Evolutionary conservation across 1,140 invertebrate genomes (phyloP), one percentile per base, ranked within the genome.

Genomic region (Parasteatoda tepidariorum): DNA sequence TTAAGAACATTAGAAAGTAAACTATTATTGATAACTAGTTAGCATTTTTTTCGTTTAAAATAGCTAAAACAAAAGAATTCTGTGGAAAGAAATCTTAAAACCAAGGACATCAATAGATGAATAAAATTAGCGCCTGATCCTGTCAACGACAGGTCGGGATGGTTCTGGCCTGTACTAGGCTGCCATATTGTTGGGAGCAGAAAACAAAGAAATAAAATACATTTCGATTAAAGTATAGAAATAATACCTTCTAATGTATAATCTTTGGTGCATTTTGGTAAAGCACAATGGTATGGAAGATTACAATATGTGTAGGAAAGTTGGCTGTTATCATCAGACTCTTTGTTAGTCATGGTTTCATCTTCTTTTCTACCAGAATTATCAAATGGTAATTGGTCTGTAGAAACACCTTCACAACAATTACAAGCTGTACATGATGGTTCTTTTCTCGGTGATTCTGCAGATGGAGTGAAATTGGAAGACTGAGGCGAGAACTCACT

Each of bases 211-310:
- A n/a, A n/a, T n/a, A n/a, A n/a, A n/a, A n/a, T n/a, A n/a, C n/a
- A n/a, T n/a, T n/a, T n/a, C n/a, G n/a, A 26, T 31, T 11, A 24
- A 62, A 62, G 24, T 15, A 31, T 28, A 62, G 15, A 13, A 11
- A 79, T 61, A n/a, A 34, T 71, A 82, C 78, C 78, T 82, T 82
- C 78, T 82, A 82, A 82, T 24, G 64, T 68, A 30, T 68, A 82
- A 18, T 82, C 78, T 82, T 82, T 82, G 78, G 78, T 82, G 78
- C 78, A 82, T 18, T 82, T 82, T 48, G 78, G 67, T 71, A 66
- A 82, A 82, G 78, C 78, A 82, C 55, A 82, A 59, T 61, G 78
- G 57, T 71, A 82, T 57, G 78, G 78, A 71, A 82, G 78, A 82
- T 82, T 70, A 61, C 66, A 70, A 71, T 82, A 82, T 68, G 76